phyloP scores from a whole-genome alignment of 2,113 vertebrate genomes.

The Pangasianodon gigas region DNA sequence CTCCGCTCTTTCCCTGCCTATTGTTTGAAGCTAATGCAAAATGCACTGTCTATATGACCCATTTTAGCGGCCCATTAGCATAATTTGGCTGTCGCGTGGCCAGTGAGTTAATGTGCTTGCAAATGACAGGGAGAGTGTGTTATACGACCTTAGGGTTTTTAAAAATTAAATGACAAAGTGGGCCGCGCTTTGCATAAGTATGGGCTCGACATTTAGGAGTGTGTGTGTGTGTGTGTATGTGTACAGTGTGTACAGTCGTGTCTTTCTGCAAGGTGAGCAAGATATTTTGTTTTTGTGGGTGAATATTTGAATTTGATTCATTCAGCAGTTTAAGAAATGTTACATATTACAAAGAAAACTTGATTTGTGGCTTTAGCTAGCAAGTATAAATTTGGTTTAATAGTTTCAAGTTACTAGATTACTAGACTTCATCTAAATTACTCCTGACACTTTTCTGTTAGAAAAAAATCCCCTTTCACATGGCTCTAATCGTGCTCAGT shows the following conservation, averaged over 20 bases:
- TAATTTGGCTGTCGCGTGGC: conserved; percentile 84
- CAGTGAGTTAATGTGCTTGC: conserved; percentile 89
- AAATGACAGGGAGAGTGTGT: conserved; percentile 90
- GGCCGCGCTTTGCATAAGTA: conserved; percentile 72
- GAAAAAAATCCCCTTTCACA: neutral
- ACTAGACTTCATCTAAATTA: conserved; percentile 6
- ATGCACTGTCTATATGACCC: conserved; percentile 81
- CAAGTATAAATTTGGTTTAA: neutral
- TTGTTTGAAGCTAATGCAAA: conserved; percentile 81
- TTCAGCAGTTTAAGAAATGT: conserved; percentile 14
- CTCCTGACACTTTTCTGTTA: neutral
- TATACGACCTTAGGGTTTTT: conserved; percentile 87
- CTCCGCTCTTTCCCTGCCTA: conserved; percentile 71
- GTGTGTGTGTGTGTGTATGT: conserved; percentile 2
- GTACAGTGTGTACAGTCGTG: conserved; percentile 20
- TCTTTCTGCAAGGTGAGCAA: conserved; percentile 45
- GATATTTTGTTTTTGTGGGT: conserved; percentile 9
- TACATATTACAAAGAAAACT: conserved; percentile 2
- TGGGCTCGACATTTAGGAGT: conserved; percentile 40
- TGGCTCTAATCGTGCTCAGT: conserved; percentile 28
- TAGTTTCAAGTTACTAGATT: neutral
- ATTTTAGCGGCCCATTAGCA: conserved; percentile 89
- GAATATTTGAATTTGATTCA: conserved; percentile 22
- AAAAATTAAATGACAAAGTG: conserved; percentile 84
- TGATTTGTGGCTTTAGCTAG: neutral